Conservation (phyloP, 2,797 vertebrate genomes). For the Phataginus tetradactyla region DNA sequence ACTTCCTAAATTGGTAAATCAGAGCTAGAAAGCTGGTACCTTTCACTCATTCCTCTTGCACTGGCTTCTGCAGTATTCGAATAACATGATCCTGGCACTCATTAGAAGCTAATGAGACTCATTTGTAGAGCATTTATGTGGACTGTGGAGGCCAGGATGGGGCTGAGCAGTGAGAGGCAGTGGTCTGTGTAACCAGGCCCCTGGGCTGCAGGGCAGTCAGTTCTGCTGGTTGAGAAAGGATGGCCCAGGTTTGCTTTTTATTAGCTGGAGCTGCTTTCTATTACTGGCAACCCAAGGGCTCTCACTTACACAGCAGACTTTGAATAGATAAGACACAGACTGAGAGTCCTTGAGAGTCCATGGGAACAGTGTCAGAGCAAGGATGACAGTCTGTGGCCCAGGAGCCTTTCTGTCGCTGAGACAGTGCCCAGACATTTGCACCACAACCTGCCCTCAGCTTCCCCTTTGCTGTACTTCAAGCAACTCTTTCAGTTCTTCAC, state of each 20-base stretch:
- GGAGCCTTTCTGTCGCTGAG: not conserved
- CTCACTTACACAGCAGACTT: not conserved
- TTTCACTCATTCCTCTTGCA: not conserved
- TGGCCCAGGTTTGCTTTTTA: not conserved
- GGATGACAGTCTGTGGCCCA: not conserved
- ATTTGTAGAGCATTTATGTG: not conserved
- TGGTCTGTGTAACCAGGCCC: not conserved
- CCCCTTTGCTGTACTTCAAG: constrained; percentile 35
- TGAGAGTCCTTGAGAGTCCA: not conserved
- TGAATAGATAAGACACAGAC: not conserved
- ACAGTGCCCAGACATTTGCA: not conserved
- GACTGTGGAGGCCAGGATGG: not conserved
- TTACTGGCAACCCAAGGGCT: not conserved
- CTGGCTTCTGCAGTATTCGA: not conserved
- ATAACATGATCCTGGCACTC: not conserved
- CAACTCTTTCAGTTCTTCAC: not conserved
- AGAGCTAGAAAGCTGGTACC: not conserved
- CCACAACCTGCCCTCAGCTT: not conserved
- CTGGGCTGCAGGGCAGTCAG: not conserved
- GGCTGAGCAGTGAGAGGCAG: not conserved
- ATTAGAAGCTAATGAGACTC: not conserved
- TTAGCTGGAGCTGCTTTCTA: not conserved
- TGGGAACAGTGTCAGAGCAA: not conserved
- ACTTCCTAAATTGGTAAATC: not conserved
- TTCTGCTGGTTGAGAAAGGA: not conserved